Evolutionary conservation across 2,888 invertebrate species (phyloP).

Genomic region (Trichopoda pennipes): DNA sequence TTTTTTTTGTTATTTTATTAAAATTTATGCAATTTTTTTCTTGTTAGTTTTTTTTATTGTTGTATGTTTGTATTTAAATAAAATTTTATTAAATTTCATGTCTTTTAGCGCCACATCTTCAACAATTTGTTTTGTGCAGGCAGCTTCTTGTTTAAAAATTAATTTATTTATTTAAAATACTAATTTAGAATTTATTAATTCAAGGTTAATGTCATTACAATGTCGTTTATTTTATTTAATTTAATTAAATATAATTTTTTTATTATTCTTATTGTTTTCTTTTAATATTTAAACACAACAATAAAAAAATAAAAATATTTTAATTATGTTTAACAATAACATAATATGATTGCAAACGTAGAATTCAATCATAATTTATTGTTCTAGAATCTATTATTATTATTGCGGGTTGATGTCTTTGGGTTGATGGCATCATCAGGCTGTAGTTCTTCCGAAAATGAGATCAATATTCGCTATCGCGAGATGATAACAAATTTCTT

Average conservation of each 20-base stretch:
- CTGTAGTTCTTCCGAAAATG: too few relatives aligned
- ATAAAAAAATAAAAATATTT: too few relatives aligned
- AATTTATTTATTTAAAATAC: constrained; percentile 9
- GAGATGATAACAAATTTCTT: too few relatives aligned
- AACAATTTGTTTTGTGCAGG: background rate
- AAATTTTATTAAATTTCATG: constrained; percentile 1
- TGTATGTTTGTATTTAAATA: background rate
- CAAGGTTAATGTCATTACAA: constrained; percentile 66
- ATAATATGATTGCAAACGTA: too few relatives aligned
- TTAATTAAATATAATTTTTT: background rate
- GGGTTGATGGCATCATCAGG: too few relatives aligned
- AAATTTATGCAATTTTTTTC: constrained; percentile 3
- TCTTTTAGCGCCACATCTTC: constrained; percentile 40
- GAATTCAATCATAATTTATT: background rate
- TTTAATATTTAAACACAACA: background rate
- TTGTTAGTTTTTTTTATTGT: background rate
- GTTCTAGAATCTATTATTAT: background rate
- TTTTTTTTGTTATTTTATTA: background rate
- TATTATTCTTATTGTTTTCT: background rate
- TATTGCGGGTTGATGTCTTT: too few relatives aligned
- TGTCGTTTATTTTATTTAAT: constrained; percentile 53
- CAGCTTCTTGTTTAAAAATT: background rate
- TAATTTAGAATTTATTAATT: constrained; percentile 46
- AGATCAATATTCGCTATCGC: too few relatives aligned
- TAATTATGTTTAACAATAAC: too few relatives aligned